Percentiles rank a stretch among this genome's conserved stretches.
These are phyloP conservation scores for Oxytorus armatus DNA, from an alignment of 2,888 invertebrate genomes.

Conservation along the genomic window DNA sequence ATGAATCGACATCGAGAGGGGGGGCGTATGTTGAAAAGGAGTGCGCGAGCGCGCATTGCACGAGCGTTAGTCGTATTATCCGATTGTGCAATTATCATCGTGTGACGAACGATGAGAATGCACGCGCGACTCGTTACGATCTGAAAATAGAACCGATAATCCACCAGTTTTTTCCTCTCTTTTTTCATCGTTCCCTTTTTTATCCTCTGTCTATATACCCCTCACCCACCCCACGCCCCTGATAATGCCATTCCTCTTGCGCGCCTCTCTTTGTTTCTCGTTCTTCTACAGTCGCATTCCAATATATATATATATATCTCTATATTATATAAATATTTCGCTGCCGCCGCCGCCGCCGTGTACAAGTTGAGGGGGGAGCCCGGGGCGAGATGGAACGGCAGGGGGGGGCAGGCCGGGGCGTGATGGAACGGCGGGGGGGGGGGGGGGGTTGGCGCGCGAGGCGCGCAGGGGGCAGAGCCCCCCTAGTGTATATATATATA, in stretches of 20 bases:
- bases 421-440: too few species aligned
- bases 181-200: constrained; percentile 33
- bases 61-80: constrained; percentile 49
- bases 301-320: too few species aligned
- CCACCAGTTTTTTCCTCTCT: constrained; percentile 28
- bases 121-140: constrained; percentile 63
- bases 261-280: constrained; percentile 7
- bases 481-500: too few species aligned
- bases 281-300: background rate
- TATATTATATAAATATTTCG: too few species aligned
- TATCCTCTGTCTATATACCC: constrained; percentile 13
- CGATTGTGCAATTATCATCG: constrained; percentile 68
- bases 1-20: constrained; percentile 53
- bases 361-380: too few species aligned
- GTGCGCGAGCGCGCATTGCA: constrained; percentile 9
- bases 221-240: constrained; percentile 18
- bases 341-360: too few species aligned
- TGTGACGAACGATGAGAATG: constrained; percentile 42
- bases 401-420: too few species aligned
- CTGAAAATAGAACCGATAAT: constrained; percentile 67
- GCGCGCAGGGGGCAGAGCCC: too few species aligned
- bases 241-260: constrained; percentile 25
- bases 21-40: constrained; percentile 23
- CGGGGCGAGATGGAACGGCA: too few species aligned
- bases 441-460: too few species aligned